A percentile compares a stretch with the other conserved stretches of the same genome.
Conservation (phyloP, 2,113 vertebrate genomes). For the Thinocorus orbignyianus region DNA sequence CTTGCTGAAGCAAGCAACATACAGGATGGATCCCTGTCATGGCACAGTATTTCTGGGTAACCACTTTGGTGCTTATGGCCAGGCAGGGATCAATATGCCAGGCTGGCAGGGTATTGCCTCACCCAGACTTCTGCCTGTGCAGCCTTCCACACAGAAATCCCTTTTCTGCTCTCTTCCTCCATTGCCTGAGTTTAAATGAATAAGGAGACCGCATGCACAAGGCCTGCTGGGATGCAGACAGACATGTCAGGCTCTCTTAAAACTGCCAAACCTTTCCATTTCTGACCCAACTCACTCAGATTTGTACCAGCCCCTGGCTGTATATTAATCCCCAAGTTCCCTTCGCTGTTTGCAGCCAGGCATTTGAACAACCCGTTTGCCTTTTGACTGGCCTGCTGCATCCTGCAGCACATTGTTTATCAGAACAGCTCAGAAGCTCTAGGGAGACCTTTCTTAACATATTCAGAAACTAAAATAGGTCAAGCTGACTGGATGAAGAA, state of each 20-base stretch:
- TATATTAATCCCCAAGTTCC: fast-evolving
- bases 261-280: background rate
- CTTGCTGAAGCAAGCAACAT: background rate
- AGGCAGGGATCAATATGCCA: background rate
- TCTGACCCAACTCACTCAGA: background rate
- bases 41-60: background rate
- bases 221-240: background rate
- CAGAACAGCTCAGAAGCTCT: background rate
- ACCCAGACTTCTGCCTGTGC: background rate
- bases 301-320: background rate
- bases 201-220: background rate
- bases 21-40: background rate
- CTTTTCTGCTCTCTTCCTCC: background rate
- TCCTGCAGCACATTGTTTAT: background rate
- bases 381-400: background rate
- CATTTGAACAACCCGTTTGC: fast-evolving
- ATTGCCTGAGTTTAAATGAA: background rate
- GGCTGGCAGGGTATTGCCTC: fast-evolving
- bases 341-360: fast-evolving
- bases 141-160: background rate
- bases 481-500: background rate
- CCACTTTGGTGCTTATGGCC: background rate
- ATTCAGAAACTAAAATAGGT: background rate
- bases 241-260: background rate
- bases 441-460: background rate